Evolutionary conservation across 1,140 invertebrate species (phyloP).

Genomic region (Brachionus angularis): DNA sequence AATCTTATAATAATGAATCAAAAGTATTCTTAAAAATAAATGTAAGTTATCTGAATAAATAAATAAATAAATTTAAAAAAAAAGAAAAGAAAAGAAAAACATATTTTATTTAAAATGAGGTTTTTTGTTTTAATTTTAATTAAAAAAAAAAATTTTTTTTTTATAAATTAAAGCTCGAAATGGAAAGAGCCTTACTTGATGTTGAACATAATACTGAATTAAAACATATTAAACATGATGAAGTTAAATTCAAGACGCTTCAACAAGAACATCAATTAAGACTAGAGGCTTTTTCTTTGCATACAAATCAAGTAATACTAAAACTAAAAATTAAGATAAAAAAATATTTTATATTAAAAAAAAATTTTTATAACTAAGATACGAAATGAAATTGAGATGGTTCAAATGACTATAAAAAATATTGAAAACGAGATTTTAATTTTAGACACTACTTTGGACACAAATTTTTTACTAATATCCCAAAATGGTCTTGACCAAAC

Average conservation of each 20-base stretch:
- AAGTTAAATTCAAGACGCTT: conserved; percentile 20
- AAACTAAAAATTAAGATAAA: too few relatives aligned
- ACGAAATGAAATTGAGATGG: conserved; percentile 30
- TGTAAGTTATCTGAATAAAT: too few relatives aligned
- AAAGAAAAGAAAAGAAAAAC: neutral
- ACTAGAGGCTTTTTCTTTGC: conserved; percentile 17
- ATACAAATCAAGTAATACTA: conserved; percentile 18
- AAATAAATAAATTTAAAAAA: neutral
- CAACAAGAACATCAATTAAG: conserved; percentile 27
- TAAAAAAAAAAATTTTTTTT: conserved; percentile 1
- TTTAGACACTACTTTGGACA: conserved; percentile 19
- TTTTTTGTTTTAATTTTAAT: neutral
- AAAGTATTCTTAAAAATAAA: too few relatives aligned
- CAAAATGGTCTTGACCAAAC: neutral
- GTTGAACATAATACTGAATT: conserved; percentile 37
- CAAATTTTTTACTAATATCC: neutral
- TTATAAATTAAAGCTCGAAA: conserved; percentile 18
- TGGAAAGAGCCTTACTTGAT: conserved; percentile 39
- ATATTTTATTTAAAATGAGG: neutral
- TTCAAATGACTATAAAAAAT: conserved; percentile 29
- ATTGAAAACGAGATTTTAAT: conserved; percentile 41
- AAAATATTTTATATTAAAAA: too few relatives aligned
- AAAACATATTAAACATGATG: conserved; percentile 21
- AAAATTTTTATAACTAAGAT: neutral
- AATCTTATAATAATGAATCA: too few relatives aligned